Conservation (phyloP, 2,888 invertebrate genomes). For the Dryadula phaetusa region DNA sequence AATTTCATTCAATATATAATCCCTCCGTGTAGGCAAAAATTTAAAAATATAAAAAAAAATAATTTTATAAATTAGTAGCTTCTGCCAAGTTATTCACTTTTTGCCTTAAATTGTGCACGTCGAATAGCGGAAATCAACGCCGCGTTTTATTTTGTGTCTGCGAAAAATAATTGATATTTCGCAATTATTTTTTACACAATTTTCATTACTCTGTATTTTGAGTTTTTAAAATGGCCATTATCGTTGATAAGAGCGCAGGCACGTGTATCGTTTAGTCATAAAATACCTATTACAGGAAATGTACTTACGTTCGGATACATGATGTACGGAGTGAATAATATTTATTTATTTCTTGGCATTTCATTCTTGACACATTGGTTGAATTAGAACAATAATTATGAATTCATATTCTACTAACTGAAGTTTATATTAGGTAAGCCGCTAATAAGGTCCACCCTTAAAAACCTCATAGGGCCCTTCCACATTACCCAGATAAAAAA, state of each 20-base stretch:
- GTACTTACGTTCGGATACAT: not conserved
- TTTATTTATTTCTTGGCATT: not conserved
- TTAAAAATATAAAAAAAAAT: too few relatives aligned
- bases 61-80: too few relatives aligned
- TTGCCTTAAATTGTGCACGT: too few relatives aligned
- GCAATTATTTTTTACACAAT: not conserved
- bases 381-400: not conserved
- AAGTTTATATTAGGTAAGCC: not conserved
- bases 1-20: too few relatives aligned
- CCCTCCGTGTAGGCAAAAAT: too few relatives aligned
- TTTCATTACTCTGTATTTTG: conserved; percentile 28
- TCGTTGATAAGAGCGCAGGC: conserved; percentile 38
- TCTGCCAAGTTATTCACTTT: too few relatives aligned
- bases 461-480: too few relatives aligned
- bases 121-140: too few relatives aligned
- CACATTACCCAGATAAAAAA: too few relatives aligned
- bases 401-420: not conserved
- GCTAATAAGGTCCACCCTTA: too few relatives aligned
- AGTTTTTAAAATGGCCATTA: conserved; percentile 42
- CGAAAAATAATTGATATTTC: too few relatives aligned
- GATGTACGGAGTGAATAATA: not conserved
- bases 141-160: too few relatives aligned
- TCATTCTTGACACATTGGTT: not conserved
- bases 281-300: conserved; percentile 5
- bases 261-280: conserved; percentile 27